Evolutionary conservation across 2,113 vertebrate genomes (phyloP).

Genomic region (Lophius piscatorius): DNA sequence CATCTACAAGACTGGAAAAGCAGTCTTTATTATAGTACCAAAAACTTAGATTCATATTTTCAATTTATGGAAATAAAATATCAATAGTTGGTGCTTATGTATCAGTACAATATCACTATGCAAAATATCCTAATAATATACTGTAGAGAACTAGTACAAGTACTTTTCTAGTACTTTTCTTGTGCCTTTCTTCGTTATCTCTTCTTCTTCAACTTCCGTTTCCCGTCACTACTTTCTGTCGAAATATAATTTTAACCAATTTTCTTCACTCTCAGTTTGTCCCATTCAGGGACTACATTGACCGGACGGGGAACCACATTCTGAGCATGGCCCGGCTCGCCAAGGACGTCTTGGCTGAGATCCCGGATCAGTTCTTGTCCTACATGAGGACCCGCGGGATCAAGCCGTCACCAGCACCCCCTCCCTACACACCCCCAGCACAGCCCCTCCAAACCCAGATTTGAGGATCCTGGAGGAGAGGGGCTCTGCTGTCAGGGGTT

Average conservation of each 20-base stretch:
- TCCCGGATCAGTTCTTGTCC: constrained; percentile 97
- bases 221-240: background rate
- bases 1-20: no score
- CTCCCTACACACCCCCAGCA: constrained; percentile 90
- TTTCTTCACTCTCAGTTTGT: constrained; percentile 84
- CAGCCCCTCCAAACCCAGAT: constrained; percentile 92
- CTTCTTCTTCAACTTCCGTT: background rate
- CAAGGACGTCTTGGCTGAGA: constrained; percentile 96
- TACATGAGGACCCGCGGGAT: constrained; percentile 97
- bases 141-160: no score
- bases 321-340: constrained; percentile 96
- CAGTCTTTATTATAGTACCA: no score
- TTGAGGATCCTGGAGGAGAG: constrained; percentile 68
- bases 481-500: constrained; percentile 24
- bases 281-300: constrained; percentile 96
- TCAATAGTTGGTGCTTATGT: no score
- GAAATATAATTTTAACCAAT: background rate
- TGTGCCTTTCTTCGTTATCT: no score
- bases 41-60: no score
- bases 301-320: constrained; percentile 94
- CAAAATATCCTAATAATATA: no score
- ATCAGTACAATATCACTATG: no score
- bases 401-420: constrained; percentile 93
- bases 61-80: no score
- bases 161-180: no score